These are phyloP conservation scores for Nephrotoma flavescens DNA, from an alignment of 2,888 invertebrate species.

Conservation along the genomic window DNA sequence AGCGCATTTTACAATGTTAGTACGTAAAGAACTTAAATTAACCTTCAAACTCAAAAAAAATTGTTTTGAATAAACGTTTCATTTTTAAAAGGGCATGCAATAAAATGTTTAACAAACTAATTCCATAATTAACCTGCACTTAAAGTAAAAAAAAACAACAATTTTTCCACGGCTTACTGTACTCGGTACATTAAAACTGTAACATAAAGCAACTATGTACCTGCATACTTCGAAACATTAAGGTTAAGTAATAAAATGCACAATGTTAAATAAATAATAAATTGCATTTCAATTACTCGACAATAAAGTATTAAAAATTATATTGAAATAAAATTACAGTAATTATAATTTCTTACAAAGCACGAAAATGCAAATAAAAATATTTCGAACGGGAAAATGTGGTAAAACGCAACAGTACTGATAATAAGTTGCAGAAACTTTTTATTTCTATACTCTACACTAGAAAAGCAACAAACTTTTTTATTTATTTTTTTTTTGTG, in stretches of 20 bases:
- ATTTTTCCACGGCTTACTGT: neutral
- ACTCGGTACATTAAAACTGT: neutral
- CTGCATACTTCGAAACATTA: neutral
- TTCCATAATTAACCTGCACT: neutral
- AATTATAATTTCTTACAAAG: neutral
- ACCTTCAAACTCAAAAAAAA: no score
- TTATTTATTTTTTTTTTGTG: neutral
- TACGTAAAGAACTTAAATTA: no score
- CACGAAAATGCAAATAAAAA: neutral
- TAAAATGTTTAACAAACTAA: neutral
- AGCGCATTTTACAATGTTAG: no score
- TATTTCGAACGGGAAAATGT: neutral
- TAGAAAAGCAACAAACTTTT: neutral
- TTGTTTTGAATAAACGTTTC: no score
- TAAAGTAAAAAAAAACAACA: neutral
- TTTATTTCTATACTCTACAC: neutral
- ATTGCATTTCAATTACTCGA: neutral
- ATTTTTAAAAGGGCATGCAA: no score
- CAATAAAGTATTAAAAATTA: neutral
- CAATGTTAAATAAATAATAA: neutral
- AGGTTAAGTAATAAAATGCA: neutral
- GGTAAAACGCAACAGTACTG: neutral
- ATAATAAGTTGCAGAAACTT: neutral
- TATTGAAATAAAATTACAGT: neutral
- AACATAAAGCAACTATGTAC: neutral